These are phyloP conservation scores for Atlantisia rogersi DNA, from an alignment of 2,113 vertebrate species.

Conservation along the genomic window DNA sequence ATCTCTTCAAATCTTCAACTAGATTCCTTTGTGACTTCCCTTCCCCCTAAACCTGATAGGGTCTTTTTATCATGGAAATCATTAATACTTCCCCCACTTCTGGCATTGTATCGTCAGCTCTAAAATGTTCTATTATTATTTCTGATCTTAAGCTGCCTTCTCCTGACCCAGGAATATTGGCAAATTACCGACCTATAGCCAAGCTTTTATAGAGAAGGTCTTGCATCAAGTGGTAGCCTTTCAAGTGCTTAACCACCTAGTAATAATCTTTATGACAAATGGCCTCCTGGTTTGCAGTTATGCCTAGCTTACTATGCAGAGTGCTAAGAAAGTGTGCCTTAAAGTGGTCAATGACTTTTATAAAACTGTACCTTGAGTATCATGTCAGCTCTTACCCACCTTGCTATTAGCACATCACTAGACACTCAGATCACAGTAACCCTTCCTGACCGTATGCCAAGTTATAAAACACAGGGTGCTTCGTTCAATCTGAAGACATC, in stretches of 20 bases:
- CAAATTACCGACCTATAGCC: slow-evolving; percentile 75
- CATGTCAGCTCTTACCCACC: slow-evolving; percentile 56
- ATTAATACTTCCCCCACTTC: slow-evolving; percentile 61
- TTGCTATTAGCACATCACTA: slow-evolving; percentile 30
- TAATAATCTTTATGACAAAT: slow-evolving; percentile 76
- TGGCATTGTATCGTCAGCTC: slow-evolving; percentile 46
- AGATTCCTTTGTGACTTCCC: slow-evolving; percentile 58
- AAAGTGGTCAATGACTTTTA: slow-evolving; percentile 65
- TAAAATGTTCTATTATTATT: slow-evolving; percentile 70
- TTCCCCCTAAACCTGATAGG: background rate
- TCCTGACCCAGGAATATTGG: slow-evolving; percentile 73
- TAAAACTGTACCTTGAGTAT: slow-evolving; percentile 43
- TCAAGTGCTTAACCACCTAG: slow-evolving; percentile 75
- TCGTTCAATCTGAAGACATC: slow-evolving; percentile 55
- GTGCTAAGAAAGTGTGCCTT: slow-evolving; percentile 31
- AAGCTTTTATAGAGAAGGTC: slow-evolving; percentile 77
- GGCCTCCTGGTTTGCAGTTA: slow-evolving; percentile 71
- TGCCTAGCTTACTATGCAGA: slow-evolving; percentile 49
- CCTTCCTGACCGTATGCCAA: slow-evolving; percentile 33
- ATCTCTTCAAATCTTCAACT: slow-evolving; percentile 67
- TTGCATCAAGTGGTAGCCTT: slow-evolving; percentile 76
- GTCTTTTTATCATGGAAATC: slow-evolving; percentile 63
- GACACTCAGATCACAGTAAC: background rate
- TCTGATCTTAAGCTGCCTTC: slow-evolving; percentile 71
- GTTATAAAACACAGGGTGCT: slow-evolving; percentile 47